Evolutionary conservation across 2,113 vertebrate species (phyloP).

Genomic region (Pelvicachromis taeniatus): DNA sequence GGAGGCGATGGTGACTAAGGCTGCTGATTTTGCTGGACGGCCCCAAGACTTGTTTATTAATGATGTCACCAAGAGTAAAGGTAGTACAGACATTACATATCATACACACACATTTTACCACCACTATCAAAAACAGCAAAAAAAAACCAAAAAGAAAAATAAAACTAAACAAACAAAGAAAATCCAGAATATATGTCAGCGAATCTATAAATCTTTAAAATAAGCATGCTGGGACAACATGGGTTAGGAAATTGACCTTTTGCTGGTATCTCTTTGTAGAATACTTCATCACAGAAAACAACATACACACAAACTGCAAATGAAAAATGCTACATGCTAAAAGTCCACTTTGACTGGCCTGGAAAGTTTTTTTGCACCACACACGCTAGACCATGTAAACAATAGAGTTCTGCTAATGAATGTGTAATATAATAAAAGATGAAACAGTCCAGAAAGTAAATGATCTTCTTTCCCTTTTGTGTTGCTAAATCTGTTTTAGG

Average conservation of each 20-base stretch:
- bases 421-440: background rate
- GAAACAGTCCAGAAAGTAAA: background rate
- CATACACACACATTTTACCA: background rate
- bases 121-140: background rate
- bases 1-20: slow-evolving; percentile 60
- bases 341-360: too few relatives aligned
- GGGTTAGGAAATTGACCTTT: background rate
- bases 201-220: background rate
- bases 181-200: background rate
- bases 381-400: background rate
- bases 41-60: slow-evolving; percentile 55
- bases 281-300: background rate
- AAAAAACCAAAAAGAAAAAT: background rate
- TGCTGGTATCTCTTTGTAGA: background rate
- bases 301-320: too few relatives aligned
- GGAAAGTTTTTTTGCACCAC: background rate
- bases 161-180: background rate
- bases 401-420: background rate
- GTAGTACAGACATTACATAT: slow-evolving; percentile 1
- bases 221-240: background rate
- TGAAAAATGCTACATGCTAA: too few relatives aligned
- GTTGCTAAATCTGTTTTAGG: background rate
- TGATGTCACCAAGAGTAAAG: background rate
- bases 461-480: background rate
- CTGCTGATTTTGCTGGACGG: slow-evolving; percentile 63